A percentile compares a stretch with the other conserved stretches of the same genome.
Conservation (phyloP, 2,113 vertebrate species). For the Erythrolamprus reginae region DNA sequence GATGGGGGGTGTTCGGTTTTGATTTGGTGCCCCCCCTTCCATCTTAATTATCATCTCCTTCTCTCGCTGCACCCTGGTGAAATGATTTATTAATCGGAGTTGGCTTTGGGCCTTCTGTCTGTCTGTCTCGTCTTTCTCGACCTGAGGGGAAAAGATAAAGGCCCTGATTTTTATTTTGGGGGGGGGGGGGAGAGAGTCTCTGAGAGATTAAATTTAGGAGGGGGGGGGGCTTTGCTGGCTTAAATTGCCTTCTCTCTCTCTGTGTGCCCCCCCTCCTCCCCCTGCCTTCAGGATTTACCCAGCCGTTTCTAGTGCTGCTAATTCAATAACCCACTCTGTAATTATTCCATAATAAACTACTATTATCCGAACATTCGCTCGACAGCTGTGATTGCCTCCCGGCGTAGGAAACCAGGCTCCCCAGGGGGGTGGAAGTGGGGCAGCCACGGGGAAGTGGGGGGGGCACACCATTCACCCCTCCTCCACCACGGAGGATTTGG, state of each 20-base stretch:
- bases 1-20: neutral
- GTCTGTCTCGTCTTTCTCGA: neutral
- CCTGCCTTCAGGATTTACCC: neutral
- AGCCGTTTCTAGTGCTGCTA: neutral
- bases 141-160: neutral
- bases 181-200: rapidly evolving
- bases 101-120: neutral
- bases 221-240: neutral
- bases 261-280: too few relatives aligned
- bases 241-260: neutral
- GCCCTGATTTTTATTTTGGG: neutral
- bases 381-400: neutral
- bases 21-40: neutral
- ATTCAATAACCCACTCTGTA: neutral
- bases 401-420: neutral
- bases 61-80: neutral
- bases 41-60: neutral
- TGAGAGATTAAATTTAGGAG: neutral
- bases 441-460: neutral
- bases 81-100: neutral
- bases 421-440: neutral
- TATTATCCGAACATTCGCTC: neutral
- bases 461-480: neutral
- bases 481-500: neutral
- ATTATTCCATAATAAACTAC: neutral